phyloP scores from a whole-genome alignment of 2,113 vertebrate species.

The Lepidothrix coronata region DNA sequence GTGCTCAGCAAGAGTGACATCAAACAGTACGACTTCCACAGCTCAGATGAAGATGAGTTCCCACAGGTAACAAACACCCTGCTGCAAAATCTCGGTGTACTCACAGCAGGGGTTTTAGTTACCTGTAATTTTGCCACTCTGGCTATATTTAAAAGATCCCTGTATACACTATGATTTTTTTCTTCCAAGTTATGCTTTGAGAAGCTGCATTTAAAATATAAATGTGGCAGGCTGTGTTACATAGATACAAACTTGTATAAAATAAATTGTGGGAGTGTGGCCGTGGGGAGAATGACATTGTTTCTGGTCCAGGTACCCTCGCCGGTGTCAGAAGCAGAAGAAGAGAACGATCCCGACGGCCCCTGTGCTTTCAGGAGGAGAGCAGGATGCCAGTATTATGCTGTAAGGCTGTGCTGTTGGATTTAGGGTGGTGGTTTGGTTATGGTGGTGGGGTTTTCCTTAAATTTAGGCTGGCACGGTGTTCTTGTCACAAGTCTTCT shows the following conservation, averaged over 20 bases:
- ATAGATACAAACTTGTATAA: neutral
- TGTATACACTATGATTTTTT: neutral
- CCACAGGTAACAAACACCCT: slow-evolving; percentile 77
- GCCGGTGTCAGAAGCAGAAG: slow-evolving; percentile 86
- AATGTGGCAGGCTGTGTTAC: neutral
- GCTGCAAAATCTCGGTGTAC: neutral
- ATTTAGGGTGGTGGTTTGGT: neutral
- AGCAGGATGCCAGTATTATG: slow-evolving; percentile 90
- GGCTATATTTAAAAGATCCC: neutral
- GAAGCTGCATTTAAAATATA: neutral
- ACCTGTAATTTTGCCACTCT: neutral
- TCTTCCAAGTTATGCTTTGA: neutral
- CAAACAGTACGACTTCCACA: slow-evolving; percentile 96
- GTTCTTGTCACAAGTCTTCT: neutral
- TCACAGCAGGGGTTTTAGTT: accelerated
- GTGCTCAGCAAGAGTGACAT: slow-evolving; percentile 86
- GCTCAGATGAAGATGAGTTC: slow-evolving; percentile 91
- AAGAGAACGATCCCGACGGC: slow-evolving; percentile 90
- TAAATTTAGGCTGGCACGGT: no score
- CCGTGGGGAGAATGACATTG: neutral
- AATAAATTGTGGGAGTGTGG: accelerated
- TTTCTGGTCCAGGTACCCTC: slow-evolving; percentile 76
- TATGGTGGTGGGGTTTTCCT: neutral
- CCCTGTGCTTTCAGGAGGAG: slow-evolving; percentile 88
- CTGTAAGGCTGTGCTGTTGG: slow-evolving; percentile 73